These are phyloP conservation scores for Merodon equestris DNA, from an alignment of 2,888 invertebrate genomes.

Conservation along the genomic window DNA sequence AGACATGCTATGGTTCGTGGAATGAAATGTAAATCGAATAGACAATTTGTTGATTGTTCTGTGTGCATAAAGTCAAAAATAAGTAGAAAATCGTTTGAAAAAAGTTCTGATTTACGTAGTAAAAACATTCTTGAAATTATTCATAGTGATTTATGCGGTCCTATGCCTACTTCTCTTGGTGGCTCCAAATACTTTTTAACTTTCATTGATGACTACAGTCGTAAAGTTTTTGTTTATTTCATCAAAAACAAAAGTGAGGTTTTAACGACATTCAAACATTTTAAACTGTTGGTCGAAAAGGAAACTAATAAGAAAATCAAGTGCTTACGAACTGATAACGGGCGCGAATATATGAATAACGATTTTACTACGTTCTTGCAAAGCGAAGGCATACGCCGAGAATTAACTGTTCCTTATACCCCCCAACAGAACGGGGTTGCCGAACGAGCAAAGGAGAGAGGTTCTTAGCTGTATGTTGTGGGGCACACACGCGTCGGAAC, in stretches of 20 bases:
- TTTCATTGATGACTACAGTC: constrained; percentile 19
- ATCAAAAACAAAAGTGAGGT: constrained; percentile 70
- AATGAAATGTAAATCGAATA: neutral
- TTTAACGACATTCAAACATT: constrained; percentile 69
- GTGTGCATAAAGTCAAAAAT: too few species aligned
- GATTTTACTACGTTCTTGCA: constrained; percentile 11
- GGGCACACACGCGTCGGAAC: too few species aligned
- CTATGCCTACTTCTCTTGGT: too few species aligned
- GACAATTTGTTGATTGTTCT: constrained; percentile 8
- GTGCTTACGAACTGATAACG: neutral
- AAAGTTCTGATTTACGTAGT: constrained; percentile 8
- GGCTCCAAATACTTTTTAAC: too few species aligned
- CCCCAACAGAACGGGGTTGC: constrained; percentile 42
- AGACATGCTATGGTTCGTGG: too few species aligned
- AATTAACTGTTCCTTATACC: constrained; percentile 11
- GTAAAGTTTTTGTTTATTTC: constrained; percentile 11
- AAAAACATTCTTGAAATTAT: constrained; percentile 13
- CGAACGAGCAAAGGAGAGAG: constrained; percentile 19
- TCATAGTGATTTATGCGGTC: too few species aligned
- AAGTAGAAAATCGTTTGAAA: constrained; percentile 3
- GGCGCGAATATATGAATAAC: too few species aligned
- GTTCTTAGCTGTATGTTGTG: too few species aligned
- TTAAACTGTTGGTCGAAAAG: too few species aligned
- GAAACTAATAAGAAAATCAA: constrained; percentile 55
- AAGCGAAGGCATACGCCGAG: constrained; percentile 9